These are phyloP conservation scores for Pollenia amentaria DNA, from an alignment of 2,888 invertebrate species.

Conservation along the genomic window DNA sequence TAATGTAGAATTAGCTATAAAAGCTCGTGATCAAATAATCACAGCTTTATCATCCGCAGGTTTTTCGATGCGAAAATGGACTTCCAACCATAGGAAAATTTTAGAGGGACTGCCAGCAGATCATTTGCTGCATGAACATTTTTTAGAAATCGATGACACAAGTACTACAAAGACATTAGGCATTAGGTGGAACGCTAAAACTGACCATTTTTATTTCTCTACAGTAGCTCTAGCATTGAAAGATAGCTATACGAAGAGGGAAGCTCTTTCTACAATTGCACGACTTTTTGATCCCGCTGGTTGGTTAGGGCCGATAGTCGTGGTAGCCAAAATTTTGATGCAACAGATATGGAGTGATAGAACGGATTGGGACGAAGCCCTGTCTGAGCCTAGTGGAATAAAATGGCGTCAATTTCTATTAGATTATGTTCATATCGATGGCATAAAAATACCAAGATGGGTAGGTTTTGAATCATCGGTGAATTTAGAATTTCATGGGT, in stretches of 20 bases:
- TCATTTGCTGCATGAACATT: neutral
- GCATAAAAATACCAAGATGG: slow-evolving; percentile 15
- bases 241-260: neutral
- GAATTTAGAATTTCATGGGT: slow-evolving; percentile 51
- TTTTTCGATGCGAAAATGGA: slow-evolving; percentile 1
- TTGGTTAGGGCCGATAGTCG: slow-evolving; percentile 1
- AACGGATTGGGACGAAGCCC: slow-evolving; percentile 7
- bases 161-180: slow-evolving; percentile 10
- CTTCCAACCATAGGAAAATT: neutral
- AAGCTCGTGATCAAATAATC: slow-evolving; percentile 41
- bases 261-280: slow-evolving; percentile 9
- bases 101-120: neutral
- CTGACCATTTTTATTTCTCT: neutral
- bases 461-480: neutral
- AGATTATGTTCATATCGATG: neutral
- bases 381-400: neutral
- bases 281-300: slow-evolving; percentile 27
- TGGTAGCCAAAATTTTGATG: slow-evolving; percentile 16
- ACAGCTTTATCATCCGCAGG: slow-evolving; percentile 33
- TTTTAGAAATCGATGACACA: slow-evolving; percentile 8
- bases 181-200: slow-evolving; percentile 21
- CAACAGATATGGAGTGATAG: slow-evolving; percentile 10
- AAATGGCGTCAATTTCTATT: slow-evolving; percentile 23
- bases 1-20: slow-evolving; percentile 40
- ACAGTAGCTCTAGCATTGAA: neutral